Evolutionary conservation across 2,888 invertebrate genomes (phyloP).

Genomic region (Rhamnusium bicolor): DNA sequence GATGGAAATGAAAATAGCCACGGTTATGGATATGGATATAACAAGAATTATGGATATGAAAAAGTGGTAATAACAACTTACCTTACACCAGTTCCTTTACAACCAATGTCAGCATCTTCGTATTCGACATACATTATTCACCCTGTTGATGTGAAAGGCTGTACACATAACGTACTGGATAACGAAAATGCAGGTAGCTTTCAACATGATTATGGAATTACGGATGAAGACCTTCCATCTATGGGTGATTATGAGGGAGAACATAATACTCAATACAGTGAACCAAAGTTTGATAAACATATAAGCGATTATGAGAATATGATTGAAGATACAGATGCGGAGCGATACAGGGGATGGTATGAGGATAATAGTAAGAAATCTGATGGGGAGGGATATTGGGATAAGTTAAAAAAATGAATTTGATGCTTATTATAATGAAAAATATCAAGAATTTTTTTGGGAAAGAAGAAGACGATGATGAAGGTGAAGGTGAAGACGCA

Average conservation of each 20-base stretch:
- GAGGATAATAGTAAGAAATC: not conserved
- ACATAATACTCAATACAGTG: not conserved
- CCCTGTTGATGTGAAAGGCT: not conserved
- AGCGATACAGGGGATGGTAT: not conserved
- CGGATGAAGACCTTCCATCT: not conserved
- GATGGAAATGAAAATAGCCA: not conserved
- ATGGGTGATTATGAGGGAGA: not conserved
- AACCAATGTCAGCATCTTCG: not conserved
- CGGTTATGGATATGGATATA: not conserved
- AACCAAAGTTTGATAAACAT: not conserved
- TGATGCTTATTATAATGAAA: constrained; percentile 1
- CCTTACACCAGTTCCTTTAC: not conserved
- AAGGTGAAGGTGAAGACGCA: not conserved
- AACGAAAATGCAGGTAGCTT: not conserved
- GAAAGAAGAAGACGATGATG: not conserved
- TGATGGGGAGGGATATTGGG: not conserved
- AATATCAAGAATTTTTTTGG: not conserved
- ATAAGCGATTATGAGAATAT: not conserved
- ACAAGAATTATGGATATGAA: constrained; percentile 7
- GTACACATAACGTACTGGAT: not conserved
- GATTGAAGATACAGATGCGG: not conserved
- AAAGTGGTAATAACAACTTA: constrained; percentile 13
- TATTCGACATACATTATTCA: constrained; percentile 9
- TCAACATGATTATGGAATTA: not conserved
- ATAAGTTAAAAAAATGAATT: not conserved